Base-by-base conservation (phyloP, 1,140 invertebrate genomes). In the Luehdorfia chinensis region DNA sequence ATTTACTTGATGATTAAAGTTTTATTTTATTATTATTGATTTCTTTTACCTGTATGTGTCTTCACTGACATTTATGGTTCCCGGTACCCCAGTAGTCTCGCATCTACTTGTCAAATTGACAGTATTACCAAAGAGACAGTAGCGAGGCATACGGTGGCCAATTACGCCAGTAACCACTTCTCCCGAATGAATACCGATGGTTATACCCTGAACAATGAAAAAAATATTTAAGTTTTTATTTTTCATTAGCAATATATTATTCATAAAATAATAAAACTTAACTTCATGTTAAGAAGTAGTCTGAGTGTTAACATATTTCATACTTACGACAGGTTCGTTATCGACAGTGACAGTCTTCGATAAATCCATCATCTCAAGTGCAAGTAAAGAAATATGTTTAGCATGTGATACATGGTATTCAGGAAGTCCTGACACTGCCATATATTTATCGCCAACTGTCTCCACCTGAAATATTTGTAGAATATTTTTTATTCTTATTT, bases 391-490 rank as follows among this genome's bases (percentile, higher is more conserved):
- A 62, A 99, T 98, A 73, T 96, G 97, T 62, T 93, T 92, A 12
- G 97, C 97, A 75, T 99, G 98, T 33, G 92, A 93, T 50, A 92
- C 90, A 81, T 96, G 97, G 8, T 93, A 93, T 70, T 99, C 97
- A 0, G 98, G 98, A 33, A 99, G 88, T 11, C 98, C 98, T 59
- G 97, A 98, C 2, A 99, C 97, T 1, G 97, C 97, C 97, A 99
- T 99, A 83, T 99, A 99, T 79, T 98, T 99, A 87, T 99, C 98
- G 59, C 97, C 97, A 12, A 99, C 95, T n/a, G 98, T 99, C 88
- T 99, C 98, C 25, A 99, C 97, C 97, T 99, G 78, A 8, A 69
- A 50, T 16, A 7, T 28, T 21, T 12, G n/a, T n/a, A n/a, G n/a
- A n/a, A n/a, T n/a, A n/a, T n/a, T n/a, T n/a, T n/a, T n/a, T n/a